A percentile compares a stretch with the other conserved stretches of the same genome.
Evolutionary conservation across 2,797 vertebrate species (phyloP).

Genomic region (Halcyon smyrnensis): DNA sequence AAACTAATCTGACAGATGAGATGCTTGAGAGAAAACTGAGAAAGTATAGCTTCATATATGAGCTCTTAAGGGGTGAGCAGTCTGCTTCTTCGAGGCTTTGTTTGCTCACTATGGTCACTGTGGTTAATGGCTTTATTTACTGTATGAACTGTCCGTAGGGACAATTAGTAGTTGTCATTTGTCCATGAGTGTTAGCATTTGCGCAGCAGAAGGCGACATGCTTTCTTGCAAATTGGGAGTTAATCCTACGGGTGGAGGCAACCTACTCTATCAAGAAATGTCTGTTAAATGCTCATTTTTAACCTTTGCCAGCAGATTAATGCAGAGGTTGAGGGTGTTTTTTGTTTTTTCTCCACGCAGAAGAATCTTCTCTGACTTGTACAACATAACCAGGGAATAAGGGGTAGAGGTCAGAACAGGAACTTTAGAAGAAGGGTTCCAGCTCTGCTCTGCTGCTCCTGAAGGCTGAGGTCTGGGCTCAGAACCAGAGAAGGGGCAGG

Average conservation of each 20-base stretch:
- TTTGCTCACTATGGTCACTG: not conserved
- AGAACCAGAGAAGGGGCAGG: not conserved
- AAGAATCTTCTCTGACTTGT: not conserved
- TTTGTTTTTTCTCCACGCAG: too few species aligned
- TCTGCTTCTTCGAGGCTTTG: not conserved
- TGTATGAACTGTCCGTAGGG: not conserved
- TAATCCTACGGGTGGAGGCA: not conserved
- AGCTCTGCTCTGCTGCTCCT: not conserved
- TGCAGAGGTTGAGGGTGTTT: accelerated
- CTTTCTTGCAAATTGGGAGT: not conserved
- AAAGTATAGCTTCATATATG: accelerated
- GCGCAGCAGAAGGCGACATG: too few species aligned
- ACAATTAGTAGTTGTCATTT: too few species aligned
- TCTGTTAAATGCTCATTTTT: not conserved
- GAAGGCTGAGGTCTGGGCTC: not conserved
- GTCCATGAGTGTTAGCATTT: not conserved
- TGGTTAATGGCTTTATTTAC: not conserved
- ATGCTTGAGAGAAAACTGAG: not conserved
- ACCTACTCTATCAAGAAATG: not conserved
- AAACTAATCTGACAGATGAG: too few species aligned
- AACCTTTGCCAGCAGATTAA: not conserved
- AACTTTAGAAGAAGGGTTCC: not conserved
- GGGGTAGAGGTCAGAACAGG: not conserved
- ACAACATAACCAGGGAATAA: not conserved
- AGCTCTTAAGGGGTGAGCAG: not conserved